phyloP scores from a whole-genome alignment of 2,113 vertebrate species.

The Gymnorhina tibicen region DNA sequence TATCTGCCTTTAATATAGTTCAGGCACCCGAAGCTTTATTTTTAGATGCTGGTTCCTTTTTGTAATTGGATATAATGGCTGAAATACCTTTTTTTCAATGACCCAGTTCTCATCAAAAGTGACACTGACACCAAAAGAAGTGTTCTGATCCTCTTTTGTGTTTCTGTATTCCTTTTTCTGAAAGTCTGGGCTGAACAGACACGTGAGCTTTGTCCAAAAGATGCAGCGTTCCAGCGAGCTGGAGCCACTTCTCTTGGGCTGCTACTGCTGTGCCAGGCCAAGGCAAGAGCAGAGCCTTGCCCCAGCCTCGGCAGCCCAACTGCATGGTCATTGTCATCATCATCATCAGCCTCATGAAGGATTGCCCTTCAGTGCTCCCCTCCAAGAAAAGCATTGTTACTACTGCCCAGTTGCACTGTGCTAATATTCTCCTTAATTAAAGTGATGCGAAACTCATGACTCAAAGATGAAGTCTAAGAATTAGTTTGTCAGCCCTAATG shows the following conservation, averaged over 20 bases:
- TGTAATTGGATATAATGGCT: conserved; percentile 33
- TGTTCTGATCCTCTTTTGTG: not conserved
- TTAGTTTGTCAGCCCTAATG: not conserved
- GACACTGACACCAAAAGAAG: not conserved
- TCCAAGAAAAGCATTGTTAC: not conserved
- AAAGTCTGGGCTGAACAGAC: not conserved
- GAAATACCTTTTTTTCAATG: conserved; percentile 26
- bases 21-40: conserved; percentile 11
- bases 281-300: not conserved
- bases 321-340: not conserved
- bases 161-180: not conserved
- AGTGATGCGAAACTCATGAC: not conserved
- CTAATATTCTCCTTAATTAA: not conserved
- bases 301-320: not conserved
- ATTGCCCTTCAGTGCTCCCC: not conserved
- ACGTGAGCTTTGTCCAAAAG: not conserved
- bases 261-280: not conserved
- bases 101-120: conserved; percentile 9
- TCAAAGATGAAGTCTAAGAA: not conserved
- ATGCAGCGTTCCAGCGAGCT: not conserved
- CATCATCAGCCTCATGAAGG: not conserved
- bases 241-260: not conserved
- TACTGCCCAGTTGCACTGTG: not conserved
- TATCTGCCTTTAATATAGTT: conserved; percentile 20
- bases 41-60: conserved; percentile 31